Base-by-base conservation (phyloP, 2,888 invertebrate species). In the Amblyjoppa proteus region DNA sequence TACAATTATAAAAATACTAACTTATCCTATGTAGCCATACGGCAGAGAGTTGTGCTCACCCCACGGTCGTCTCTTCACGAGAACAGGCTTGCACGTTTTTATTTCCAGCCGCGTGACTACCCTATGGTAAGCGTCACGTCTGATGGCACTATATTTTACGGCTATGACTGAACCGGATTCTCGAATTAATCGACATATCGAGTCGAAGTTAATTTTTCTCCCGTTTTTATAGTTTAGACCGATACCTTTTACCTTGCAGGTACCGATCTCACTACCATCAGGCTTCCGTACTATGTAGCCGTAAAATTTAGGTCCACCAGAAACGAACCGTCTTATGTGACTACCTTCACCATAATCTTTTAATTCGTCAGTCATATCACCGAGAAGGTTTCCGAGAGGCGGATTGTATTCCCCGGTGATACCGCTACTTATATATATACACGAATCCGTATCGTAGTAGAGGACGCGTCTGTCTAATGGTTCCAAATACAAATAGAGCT, bases 341-440 rank as follows among this genome's bases (percentile, higher is more conserved):
- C 88, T 87, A 9, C 88, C 90, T 20, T 70, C 34, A 5, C 90
- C 90, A 78, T 91, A 89, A 9, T 84, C 81, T 6, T 84, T 83
- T 0, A 93, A 25, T 83, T 94, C 93, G 83, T 93, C 90, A 1
- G 92, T 93, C 86, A 94, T 83, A 68, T 94, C 91, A 0, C 92
- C 91, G 9, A 93, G 76, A 80, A 86, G 91, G 11, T 76, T 58
- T 9, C 92, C 31, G 31, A n/a, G n/a, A n/a, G n/a, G n/a, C n/a
- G n/a, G n/a, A n/a, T n/a, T n/a, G n/a, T n/a, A n/a, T n/a, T n/a
- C 5, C 31, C 5, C 31, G 93, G 0, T 89, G 83, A 13, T 88
- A 83, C 7, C 90, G 90, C 20, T 87, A 69, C 93, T 70, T 85
- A 92, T n/a, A n/a, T n/a, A n/a, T n/a, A n/a, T n/a, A n/a, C n/a